Conservation (phyloP, 2,797 vertebrate genomes). For the Valencia hispanica region DNA sequence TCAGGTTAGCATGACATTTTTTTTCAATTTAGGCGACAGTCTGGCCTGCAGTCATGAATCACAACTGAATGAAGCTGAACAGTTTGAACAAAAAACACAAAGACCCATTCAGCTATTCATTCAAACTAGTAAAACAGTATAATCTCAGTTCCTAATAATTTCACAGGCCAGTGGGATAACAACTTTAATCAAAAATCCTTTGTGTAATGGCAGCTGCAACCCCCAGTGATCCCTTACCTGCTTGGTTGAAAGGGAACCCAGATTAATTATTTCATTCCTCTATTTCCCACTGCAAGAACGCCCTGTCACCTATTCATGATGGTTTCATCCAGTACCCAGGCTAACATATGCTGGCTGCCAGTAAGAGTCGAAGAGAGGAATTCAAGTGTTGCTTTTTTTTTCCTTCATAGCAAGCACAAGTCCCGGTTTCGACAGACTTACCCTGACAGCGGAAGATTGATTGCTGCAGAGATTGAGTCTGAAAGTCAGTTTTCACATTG, state of each 20-base stretch:
- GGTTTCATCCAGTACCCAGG: slow-evolving; percentile 60
- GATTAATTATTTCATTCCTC: slow-evolving; percentile 47
- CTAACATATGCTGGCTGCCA: slow-evolving; percentile 73
- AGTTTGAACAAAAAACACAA: slow-evolving; percentile 16
- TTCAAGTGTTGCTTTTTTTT: slow-evolving; percentile 70
- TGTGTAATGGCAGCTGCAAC: slow-evolving; percentile 27
- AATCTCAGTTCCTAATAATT: slow-evolving; percentile 3
- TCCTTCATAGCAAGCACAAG: slow-evolving; percentile 54
- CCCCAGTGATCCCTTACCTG: slow-evolving; percentile 21
- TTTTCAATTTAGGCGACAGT: slow-evolving; percentile 39
- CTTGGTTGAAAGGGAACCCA: slow-evolving; percentile 25
- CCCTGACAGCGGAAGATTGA: slow-evolving; percentile 75
- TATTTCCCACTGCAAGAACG: slow-evolving; percentile 37
- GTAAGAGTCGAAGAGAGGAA: slow-evolving; percentile 72
- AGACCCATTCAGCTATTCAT: neutral
- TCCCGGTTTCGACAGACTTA: slow-evolving; percentile 64
- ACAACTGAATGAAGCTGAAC: slow-evolving; percentile 18
- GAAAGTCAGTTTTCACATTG: slow-evolving; percentile 73
- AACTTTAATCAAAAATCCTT: slow-evolving; percentile 32
- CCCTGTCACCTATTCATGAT: slow-evolving; percentile 51
- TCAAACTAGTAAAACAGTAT: slow-evolving; percentile 16
- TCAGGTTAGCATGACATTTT: slow-evolving; percentile 52
- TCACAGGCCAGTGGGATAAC: slow-evolving; percentile 4
- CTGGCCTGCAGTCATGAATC: slow-evolving; percentile 26
- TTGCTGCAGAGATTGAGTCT: slow-evolving; percentile 74